Evolutionary conservation across 2,888 invertebrate genomes (phyloP).

Genomic region (Scrobipalpa costella): DNA sequence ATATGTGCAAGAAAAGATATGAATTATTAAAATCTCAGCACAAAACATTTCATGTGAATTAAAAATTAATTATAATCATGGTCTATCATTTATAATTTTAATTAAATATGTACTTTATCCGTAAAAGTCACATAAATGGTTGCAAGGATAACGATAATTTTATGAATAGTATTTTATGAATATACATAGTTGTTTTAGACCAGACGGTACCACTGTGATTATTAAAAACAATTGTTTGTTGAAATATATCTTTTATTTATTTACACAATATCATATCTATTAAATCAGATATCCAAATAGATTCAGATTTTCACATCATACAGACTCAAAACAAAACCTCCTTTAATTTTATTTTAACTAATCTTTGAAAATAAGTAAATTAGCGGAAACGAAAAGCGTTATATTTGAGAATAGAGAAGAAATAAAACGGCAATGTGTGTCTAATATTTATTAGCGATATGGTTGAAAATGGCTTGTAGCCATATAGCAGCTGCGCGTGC

Average conservation of each 20-base stretch:
- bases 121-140: constrained; percentile 10
- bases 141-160: constrained; percentile 18
- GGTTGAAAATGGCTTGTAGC: constrained; percentile 75
- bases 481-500: constrained; percentile 84
- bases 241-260: constrained; percentile 37
- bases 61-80: not conserved
- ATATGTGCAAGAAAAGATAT: not conserved
- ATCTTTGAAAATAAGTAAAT: too few species aligned
- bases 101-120: not conserved
- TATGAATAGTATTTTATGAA: constrained; percentile 21
- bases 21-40: not conserved
- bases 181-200: constrained; percentile 36
- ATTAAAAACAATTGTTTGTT: constrained; percentile 52
- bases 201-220: constrained; percentile 55
- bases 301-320: too few species aligned
- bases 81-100: not conserved
- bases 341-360: too few species aligned
- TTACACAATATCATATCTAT: too few species aligned
- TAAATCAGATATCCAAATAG: too few species aligned
- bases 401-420: too few species aligned
- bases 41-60: not conserved
- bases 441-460: constrained; percentile 40
- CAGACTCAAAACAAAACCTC: too few species aligned
- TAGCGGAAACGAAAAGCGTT: too few species aligned
- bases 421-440: not conserved